Evolutionary conservation across 2,113 vertebrate genomes (phyloP).

Genomic region (Talpa occidentalis): DNA sequence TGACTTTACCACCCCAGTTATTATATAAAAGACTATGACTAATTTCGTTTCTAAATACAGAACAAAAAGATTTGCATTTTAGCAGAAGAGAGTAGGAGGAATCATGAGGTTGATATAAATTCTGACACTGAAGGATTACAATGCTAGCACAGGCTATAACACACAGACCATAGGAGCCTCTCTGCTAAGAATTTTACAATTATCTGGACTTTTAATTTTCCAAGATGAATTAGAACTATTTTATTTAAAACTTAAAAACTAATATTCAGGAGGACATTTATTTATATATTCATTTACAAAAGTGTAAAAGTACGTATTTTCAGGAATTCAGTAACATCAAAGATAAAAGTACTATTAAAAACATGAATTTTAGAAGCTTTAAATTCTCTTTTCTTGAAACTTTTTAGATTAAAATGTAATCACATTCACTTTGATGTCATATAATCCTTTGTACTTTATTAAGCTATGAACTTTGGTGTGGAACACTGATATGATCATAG

Average conservation of each 20-base stretch:
- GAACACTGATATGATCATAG: neutral
- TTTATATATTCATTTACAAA: slow-evolving; percentile 5
- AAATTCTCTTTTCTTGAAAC: slow-evolving; percentile 24
- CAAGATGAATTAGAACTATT: neutral
- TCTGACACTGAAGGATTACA: slow-evolving; percentile 49
- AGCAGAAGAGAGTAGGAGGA: slow-evolving; percentile 68
- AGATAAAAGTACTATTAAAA: slow-evolving; percentile 7
- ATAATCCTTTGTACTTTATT: neutral
- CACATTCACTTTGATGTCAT: neutral
- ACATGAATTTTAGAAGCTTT: slow-evolving; percentile 16
- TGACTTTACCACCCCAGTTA: slow-evolving; percentile 71
- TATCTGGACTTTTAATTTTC: neutral
- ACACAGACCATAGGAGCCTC: neutral
- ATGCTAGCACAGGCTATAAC: neutral
- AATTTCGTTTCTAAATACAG: slow-evolving; percentile 77
- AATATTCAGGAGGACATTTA: neutral
- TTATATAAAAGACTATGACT: slow-evolving; percentile 80
- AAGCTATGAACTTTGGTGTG: neutral
- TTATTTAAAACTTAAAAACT: slow-evolving; percentile 17
- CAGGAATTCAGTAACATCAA: slow-evolving; percentile 37
- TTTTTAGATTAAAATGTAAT: slow-evolving; percentile 4
- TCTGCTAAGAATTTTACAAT: slow-evolving; percentile 29
- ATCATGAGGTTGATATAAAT: slow-evolving; percentile 64
- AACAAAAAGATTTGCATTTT: slow-evolving; percentile 76
- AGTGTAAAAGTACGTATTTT: neutral